Conservation (phyloP, 2,888 invertebrate species). For the Trachelus iudaicus region DNA sequence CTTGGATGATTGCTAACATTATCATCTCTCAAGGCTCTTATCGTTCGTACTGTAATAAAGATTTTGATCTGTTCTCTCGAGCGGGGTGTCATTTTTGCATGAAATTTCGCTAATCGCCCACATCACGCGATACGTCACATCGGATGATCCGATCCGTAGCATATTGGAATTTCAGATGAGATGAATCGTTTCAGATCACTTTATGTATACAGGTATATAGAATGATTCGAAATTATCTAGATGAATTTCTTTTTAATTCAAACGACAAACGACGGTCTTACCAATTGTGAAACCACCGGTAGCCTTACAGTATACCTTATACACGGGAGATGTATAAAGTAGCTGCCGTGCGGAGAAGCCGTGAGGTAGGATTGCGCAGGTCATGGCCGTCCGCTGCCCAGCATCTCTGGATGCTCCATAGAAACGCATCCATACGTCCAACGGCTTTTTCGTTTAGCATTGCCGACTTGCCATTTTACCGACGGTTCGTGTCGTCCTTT, state of each 20-base stretch:
- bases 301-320: background rate
- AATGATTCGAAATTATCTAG: background rate
- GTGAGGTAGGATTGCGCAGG: constrained; percentile 27
- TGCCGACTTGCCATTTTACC: background rate
- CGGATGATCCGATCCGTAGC: background rate
- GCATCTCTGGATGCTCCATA: background rate
- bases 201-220: background rate
- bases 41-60: background rate
- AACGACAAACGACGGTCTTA: background rate
- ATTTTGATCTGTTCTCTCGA: background rate
- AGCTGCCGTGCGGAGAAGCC: constrained; percentile 8
- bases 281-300: background rate
- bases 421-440: background rate
- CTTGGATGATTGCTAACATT: background rate
- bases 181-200: background rate
- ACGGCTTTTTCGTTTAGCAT: background rate
- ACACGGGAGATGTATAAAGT: constrained; percentile 7
- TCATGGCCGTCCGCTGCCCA: constrained; percentile 40
- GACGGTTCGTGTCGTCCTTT: background rate
- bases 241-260: background rate
- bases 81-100: background rate
- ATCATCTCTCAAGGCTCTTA: background rate
- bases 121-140: background rate
- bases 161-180: background rate
- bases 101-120: background rate